Base-by-base conservation (phyloP, 2,113 vertebrate genomes). In the Sminthopsis crassicaudata region DNA sequence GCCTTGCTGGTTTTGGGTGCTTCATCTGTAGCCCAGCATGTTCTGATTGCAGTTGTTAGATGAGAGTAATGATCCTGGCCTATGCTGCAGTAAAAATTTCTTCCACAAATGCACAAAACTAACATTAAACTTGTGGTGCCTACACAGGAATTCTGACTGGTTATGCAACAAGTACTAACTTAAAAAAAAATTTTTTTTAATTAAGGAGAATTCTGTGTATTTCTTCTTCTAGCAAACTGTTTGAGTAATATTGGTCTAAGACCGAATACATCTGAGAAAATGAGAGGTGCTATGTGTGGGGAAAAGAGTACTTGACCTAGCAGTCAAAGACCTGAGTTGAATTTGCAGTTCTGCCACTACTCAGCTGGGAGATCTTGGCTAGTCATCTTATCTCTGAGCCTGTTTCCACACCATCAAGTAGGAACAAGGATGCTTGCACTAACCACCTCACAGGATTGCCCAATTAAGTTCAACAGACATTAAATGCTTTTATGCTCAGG, bases 141-240 rank as follows among this genome's bases (percentile, higher is more conserved):
- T 90, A 36, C 46, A 25, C 84, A 93, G 95, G 92, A 48, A 84
- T 22, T 2, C 54, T 42, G 22, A 25, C 12, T 53, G 12, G 90
- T 90, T 84, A 57, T 48, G 1, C 6, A 14, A 0, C 26, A 46
- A 84, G 46, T 60, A 9, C n/a, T 36, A 46, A 24, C 53, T 46
- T 19, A n/a, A 24, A 8, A 50, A 50, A 7, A 50, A 42, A 67
- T 48, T 36, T 54, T 48, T 26, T 76, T 84, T 30, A 36, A 24
- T 76, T 10, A 54, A 42, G 26, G 76, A 54, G 26, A 26, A 22
- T 5, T 53, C 54, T 36, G 12, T 36, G 30, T 42, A 50, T 60
- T 50, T 2, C 23, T 30, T 46, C 54, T 84, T 46, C 2, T 1
- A 9, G 24, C 5, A 0, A 0, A 1, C 0, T 6, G 89, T 4